These are phyloP conservation scores for Nineta flava DNA, from an alignment of 2,888 invertebrate species.

Conservation along the genomic window DNA sequence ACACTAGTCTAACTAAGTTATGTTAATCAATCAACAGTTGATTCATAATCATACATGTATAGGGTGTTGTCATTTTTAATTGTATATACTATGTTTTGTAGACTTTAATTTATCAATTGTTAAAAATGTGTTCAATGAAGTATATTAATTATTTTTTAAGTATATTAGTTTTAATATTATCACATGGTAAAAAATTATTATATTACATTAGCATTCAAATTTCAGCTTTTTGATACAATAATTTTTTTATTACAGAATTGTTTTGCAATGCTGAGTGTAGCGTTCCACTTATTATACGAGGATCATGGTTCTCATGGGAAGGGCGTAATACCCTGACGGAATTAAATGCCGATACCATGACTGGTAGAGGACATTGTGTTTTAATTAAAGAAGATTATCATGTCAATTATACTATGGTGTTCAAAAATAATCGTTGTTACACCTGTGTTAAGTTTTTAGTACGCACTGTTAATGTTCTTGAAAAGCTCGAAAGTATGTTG, in stretches of 20 bases:
- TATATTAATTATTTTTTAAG: background rate
- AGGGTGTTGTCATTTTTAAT: background rate
- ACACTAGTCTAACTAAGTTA: too few relatives aligned
- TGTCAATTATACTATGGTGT: conserved; percentile 75
- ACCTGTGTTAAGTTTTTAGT: conserved; percentile 74
- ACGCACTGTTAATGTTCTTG: conserved; percentile 73
- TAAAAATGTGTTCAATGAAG: background rate
- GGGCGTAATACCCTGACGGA: conserved; percentile 69
- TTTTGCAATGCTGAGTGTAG: conserved; percentile 33
- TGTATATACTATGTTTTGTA: background rate
- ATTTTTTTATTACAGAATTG: background rate
- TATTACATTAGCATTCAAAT: background rate
- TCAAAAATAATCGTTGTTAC: conserved; percentile 53
- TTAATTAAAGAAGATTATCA: conserved; percentile 55
- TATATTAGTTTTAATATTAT: background rate
- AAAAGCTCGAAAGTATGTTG: conserved; percentile 67
- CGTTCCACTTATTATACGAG: conserved; percentile 64
- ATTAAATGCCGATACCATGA: conserved; percentile 67
- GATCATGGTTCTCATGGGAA: conserved; percentile 87
- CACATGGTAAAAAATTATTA: background rate
- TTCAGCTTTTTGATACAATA: too few relatives aligned
- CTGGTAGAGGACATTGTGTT: conserved; percentile 54
- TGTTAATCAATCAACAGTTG: too few relatives aligned
- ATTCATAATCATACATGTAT: background rate
- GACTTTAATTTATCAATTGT: background rate